phyloP scores from a whole-genome alignment of 1,140 invertebrate genomes.

The Himalopsyche phryganea region DNA sequence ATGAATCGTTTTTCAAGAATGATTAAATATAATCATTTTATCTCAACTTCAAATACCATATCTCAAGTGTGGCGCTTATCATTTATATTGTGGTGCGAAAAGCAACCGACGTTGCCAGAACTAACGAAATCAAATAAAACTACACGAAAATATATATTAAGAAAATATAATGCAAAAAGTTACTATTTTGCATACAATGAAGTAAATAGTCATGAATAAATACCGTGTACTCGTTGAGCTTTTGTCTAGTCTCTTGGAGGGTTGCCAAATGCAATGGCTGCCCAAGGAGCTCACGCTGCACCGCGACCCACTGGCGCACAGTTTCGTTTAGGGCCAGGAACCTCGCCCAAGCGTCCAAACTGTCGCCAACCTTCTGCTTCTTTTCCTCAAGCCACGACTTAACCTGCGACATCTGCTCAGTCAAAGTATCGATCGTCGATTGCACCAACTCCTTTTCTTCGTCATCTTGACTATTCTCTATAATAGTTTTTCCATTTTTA shows the following conservation, averaged over 20 bases:
- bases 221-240: constrained; percentile 85
- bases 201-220: constrained; percentile 2
- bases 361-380: constrained; percentile 79
- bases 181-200: too few relatives aligned
- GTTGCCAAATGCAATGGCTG: constrained; percentile 73
- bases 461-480: constrained; percentile 73
- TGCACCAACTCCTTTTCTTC: constrained; percentile 73
- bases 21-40: too few relatives aligned
- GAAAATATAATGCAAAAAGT: too few relatives aligned
- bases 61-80: too few relatives aligned
- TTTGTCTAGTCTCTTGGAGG: constrained; percentile 76
- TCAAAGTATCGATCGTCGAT: constrained; percentile 70
- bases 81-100: too few relatives aligned
- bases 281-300: constrained; percentile 74
- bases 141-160: too few relatives aligned
- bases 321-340: constrained; percentile 80
- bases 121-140: too few relatives aligned
- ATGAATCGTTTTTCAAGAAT: too few relatives aligned
- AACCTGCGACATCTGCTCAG: constrained; percentile 74
- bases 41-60: too few relatives aligned
- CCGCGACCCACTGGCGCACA: constrained; percentile 78
- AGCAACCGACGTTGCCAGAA: too few relatives aligned
- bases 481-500: constrained; percentile 72
- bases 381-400: constrained; percentile 76
- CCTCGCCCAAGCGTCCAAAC: constrained; percentile 80